A percentile compares a stretch with the other conserved stretches of the same genome.
Evolutionary conservation across 2,888 invertebrate genomes (phyloP).

Genomic region (Andrena hattorfiana): DNA sequence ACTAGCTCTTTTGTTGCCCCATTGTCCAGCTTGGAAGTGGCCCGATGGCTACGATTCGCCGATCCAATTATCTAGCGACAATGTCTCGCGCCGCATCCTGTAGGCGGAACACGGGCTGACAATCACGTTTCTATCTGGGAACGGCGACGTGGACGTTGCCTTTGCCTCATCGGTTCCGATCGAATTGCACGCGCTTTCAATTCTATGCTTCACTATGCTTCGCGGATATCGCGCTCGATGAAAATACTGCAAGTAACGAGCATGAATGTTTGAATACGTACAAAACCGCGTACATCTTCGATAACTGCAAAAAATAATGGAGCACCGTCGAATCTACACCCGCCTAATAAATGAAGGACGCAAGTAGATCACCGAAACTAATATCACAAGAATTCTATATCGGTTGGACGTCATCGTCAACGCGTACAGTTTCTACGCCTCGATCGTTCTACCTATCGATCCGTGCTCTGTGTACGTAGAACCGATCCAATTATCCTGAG

Average conservation of each 20-base stretch:
- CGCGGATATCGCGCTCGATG: not conserved
- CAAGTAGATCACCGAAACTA: no score
- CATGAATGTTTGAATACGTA: no score
- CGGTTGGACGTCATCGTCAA: no score
- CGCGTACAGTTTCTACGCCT: not conserved
- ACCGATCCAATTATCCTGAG: slow-evolving; percentile 69
- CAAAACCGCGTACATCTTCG: no score
- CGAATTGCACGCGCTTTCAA: slow-evolving; percentile 37
- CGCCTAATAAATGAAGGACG: no score
- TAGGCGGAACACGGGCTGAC: slow-evolving; percentile 61
- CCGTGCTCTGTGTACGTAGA: not conserved
- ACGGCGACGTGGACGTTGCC: slow-evolving; percentile 43
- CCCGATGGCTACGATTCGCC: slow-evolving; percentile 56
- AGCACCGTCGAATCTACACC: not conserved
- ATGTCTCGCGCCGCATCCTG: slow-evolving; percentile 60
- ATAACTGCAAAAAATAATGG: not conserved
- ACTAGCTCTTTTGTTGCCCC: slow-evolving; percentile 53
- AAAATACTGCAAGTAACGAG: no score
- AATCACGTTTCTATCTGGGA: slow-evolving; percentile 64
- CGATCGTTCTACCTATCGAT: slow-evolving; percentile 3
- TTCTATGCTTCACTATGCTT: slow-evolving; percentile 24
- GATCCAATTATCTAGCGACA: slow-evolving; percentile 65
- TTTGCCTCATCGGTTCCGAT: slow-evolving; percentile 41
- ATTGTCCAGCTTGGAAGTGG: slow-evolving; percentile 52
- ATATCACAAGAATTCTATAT: no score